Conservation (phyloP, 2,113 vertebrate species). For the Panurus biarmicus region DNA sequence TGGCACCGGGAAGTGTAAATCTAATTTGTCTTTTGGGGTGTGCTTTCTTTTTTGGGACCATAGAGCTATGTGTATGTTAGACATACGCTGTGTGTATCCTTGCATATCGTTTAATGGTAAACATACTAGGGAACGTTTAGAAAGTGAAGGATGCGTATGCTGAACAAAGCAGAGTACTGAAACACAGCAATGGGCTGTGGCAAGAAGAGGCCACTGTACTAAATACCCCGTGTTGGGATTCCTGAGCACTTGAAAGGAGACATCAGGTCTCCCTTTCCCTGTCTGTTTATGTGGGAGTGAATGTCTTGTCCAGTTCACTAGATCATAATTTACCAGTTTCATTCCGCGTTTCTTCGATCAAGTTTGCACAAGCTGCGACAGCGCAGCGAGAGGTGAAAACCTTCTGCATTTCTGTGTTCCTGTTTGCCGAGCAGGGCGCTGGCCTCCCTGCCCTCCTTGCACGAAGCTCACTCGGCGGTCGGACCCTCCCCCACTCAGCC, state of each 20-base stretch:
- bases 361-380: not conserved
- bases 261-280: not conserved
- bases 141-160: not conserved
- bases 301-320: not conserved
- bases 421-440: fast-evolving
- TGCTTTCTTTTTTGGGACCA: fast-evolving
- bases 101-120: not conserved
- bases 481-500: fast-evolving
- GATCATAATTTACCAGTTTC: not conserved
- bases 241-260: not conserved
- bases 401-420: fast-evolving
- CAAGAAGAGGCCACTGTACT: not conserved
- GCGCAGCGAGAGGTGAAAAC: fast-evolving
- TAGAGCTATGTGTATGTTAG: not conserved
- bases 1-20: fast-evolving
- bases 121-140: fast-evolving
- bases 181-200: not conserved
- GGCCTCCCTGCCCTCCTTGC: not conserved
- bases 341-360: fast-evolving
- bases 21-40: not conserved
- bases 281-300: not conserved
- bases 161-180: not conserved
- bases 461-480: fast-evolving
- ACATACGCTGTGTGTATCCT: fast-evolving
- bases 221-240: not conserved